Evolutionary conservation across 2,113 vertebrate species (phyloP), one percentile per base, ranked within the genome.

Genomic region (Channa maculata): DNA sequence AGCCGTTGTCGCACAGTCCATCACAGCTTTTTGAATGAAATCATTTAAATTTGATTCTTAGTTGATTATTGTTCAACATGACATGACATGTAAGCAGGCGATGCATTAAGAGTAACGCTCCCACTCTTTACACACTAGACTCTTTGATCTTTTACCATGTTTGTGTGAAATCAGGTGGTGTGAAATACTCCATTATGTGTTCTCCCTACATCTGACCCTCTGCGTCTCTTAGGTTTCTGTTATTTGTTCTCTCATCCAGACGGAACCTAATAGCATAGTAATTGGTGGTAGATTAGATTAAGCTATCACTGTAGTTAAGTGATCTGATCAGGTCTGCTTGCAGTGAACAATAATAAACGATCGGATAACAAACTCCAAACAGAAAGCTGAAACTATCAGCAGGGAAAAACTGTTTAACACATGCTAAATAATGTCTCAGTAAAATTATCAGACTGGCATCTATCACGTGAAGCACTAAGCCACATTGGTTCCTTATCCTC

Each of bases 201-300:
- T 41, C 53, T 57, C 34, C 45, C 74, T 48, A 49, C 79, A 73
- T 60, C 73, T 57, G 77, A 14, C 58, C 49, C 39, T 54, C 45
- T 33, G 10, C 5, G 3, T n/a, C 50, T 37, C 55, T 24, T 53
- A 63, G 2, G 24, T 54, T 13, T 14, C 13, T 38, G 62, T 8
- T 62, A 71, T 78, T 76, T 67, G 12, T 65, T 62, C 64, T 8
- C 66, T 77, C 65, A 7, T 45, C 65, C 82, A 82, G 41, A 33
- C 71, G 36, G 68, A 53, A 41, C 70, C 72, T 75, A 52, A 76
- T 49, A 8, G 70, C 13, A 1, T 66, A 58, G 33, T 80, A 84
- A 84, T 80, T 68, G 63, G 44, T 70, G 66, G 73, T 49, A 55
- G 79, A 86, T 88, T 79, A 72, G 71, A 83, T 89, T 65, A 81